phyloP scores from a whole-genome alignment of 2,113 vertebrate species.

The Sphaerodactylus townsendi region DNA sequence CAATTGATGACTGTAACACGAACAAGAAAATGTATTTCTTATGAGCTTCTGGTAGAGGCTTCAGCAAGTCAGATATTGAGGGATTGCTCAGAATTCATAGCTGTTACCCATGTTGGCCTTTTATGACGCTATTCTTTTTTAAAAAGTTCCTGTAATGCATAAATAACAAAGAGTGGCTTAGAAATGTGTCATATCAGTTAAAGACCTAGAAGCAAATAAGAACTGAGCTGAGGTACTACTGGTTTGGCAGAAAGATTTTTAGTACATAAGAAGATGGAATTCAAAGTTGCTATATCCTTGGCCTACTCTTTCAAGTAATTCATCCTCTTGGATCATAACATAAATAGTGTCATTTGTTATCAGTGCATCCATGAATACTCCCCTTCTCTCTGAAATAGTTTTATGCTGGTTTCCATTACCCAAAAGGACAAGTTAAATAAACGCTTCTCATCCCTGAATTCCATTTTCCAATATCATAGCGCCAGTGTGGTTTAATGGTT shows the following conservation, averaged over 20 bases:
- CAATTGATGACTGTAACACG: constrained; percentile 13
- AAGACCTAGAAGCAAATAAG: not conserved
- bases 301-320: not conserved
- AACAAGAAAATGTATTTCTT: constrained; percentile 27
- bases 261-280: not conserved
- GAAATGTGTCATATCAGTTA: not conserved
- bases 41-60: not conserved
- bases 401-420: not conserved
- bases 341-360: not conserved
- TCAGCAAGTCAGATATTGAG: constrained; percentile 2
- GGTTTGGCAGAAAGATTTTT: not conserved
- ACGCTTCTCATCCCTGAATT: too few species aligned
- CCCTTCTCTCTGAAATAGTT: not conserved
- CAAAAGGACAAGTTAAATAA: too few species aligned
- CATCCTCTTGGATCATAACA: not conserved
- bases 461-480: too few species aligned
- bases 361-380: not conserved
- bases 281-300: not conserved
- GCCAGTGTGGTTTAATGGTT: too few species aligned
- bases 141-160: not conserved
- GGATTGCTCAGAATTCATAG: not conserved
- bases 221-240: not conserved
- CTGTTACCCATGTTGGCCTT: not conserved
- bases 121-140: too few species aligned
- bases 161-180: not conserved